Percentiles rank a stretch among this genome's conserved stretches.
Conservation (phyloP, 2,113 vertebrate species). For the Hippocampus zosterae region DNA sequence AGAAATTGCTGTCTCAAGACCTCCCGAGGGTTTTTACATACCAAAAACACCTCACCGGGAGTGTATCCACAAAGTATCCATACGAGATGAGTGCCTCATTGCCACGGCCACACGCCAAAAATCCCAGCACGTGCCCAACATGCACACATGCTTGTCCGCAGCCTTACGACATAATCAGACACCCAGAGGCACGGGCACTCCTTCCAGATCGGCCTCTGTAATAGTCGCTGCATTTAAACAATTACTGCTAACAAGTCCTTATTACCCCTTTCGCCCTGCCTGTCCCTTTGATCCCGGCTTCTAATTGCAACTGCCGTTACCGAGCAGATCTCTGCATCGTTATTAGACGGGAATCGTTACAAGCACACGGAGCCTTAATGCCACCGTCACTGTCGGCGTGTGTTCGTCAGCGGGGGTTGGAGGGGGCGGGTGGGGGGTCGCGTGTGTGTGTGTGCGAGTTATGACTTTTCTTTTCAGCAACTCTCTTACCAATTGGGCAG, state of each 20-base stretch:
- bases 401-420: slow-evolving; percentile 23
- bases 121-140: background rate
- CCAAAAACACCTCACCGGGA: background rate
- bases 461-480: slow-evolving; percentile 20
- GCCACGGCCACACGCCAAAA: background rate
- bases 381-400: slow-evolving; percentile 42
- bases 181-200: slow-evolving; percentile 45
- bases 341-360: slow-evolving; percentile 61
- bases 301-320: slow-evolving; percentile 65
- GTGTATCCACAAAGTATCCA: background rate
- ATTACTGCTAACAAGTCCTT: slow-evolving; percentile 70
- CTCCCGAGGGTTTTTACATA: no score
- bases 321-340: slow-evolving; percentile 61
- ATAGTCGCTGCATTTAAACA: slow-evolving; percentile 68
- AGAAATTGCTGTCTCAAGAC: no score
- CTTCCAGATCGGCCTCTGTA: slow-evolving; percentile 61
- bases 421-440: no score
- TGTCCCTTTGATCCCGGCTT: slow-evolving; percentile 57
- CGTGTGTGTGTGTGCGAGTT: background rate
- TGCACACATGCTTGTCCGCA: slow-evolving; percentile 1
- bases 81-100: background rate
- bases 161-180: slow-evolving; percentile 45
- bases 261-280: slow-evolving; percentile 68
- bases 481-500: slow-evolving; percentile 56
- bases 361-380: slow-evolving; percentile 23